phyloP scores from a whole-genome alignment of 2,888 invertebrate genomes.

The Rapana venosa region DNA sequence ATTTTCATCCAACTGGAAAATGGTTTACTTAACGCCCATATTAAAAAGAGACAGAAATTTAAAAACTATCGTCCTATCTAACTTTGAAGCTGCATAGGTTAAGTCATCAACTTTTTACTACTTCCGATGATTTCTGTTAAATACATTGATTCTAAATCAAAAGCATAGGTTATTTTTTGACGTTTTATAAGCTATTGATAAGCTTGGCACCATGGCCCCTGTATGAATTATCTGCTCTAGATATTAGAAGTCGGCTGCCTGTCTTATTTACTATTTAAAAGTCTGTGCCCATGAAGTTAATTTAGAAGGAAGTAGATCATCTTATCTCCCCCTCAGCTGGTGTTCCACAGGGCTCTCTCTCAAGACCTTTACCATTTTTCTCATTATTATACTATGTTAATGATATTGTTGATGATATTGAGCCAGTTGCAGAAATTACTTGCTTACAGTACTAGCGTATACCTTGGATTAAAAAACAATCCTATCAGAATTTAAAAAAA shows the following conservation, averaged over 20 bases:
- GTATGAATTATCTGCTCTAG: not conserved
- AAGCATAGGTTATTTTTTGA: not conserved
- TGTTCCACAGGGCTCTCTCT: not conserved
- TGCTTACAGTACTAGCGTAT: not conserved
- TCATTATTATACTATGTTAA: conserved; percentile 14
- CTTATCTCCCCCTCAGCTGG: not conserved
- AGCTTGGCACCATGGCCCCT: conserved; percentile 19
- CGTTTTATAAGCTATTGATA: not conserved
- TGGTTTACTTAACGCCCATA: not conserved
- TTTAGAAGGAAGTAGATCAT: not conserved
- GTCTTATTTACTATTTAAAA: not conserved
- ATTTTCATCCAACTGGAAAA: not conserved
- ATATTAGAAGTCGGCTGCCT: not conserved
- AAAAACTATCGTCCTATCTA: not conserved
- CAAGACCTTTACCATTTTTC: not conserved
- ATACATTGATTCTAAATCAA: not conserved
- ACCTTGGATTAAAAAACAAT: not conserved
- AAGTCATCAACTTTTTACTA: not conserved
- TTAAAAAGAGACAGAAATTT: not conserved
- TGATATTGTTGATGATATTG: not conserved
- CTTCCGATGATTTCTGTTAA: conserved; percentile 5
- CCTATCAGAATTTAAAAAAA: not conserved
- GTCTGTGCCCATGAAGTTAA: not conserved
- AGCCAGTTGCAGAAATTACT: not conserved
- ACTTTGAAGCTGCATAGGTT: not conserved